These are phyloP conservation scores for Ciconia stormi DNA, from an alignment of 2,113 vertebrate genomes.

Conservation along the genomic window DNA sequence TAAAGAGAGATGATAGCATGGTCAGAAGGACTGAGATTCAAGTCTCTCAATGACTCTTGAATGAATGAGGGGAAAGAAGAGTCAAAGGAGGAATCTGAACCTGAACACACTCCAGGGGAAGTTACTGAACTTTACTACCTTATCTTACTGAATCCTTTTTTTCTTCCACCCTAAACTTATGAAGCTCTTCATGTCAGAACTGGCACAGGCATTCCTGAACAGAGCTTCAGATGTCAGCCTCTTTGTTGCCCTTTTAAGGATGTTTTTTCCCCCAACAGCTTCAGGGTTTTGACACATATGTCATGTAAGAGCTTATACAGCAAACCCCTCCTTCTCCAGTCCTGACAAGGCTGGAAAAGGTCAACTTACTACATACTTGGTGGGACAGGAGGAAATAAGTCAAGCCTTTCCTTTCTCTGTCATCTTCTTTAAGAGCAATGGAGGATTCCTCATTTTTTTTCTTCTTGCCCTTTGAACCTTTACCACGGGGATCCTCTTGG, in stretches of 20 bases:
- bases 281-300: neutral
- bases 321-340: neutral
- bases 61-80: neutral
- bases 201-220: neutral
- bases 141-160: neutral
- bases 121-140: neutral
- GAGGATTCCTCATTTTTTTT: neutral
- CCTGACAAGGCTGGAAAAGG: neutral
- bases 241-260: neutral
- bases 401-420: neutral
- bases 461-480: neutral
- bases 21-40: neutral
- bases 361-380: neutral
- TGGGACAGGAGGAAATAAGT: neutral
- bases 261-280: neutral
- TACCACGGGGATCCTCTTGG: neutral
- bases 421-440: neutral
- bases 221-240: neutral
- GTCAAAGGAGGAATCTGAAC: neutral
- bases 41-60: neutral
- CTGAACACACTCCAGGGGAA: neutral
- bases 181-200: neutral
- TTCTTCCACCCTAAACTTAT: neutral
- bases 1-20: neutral
- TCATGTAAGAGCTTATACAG: neutral